phyloP scores from a whole-genome alignment of 2,113 vertebrate genomes.

The Phaethornis superciliosus region DNA sequence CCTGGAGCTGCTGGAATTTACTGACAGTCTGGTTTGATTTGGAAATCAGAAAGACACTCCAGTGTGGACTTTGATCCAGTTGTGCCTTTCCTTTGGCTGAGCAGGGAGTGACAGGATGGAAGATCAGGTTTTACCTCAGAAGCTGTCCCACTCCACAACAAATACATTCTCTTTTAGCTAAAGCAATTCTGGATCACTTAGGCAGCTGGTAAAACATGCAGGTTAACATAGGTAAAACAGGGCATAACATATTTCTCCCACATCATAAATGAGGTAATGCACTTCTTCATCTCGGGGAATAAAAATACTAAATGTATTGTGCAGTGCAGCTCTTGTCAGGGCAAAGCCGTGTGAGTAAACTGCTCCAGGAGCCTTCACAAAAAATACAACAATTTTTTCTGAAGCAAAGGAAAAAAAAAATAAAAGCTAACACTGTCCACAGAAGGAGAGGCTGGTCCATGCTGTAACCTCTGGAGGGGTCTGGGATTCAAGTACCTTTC shows the following conservation, averaged over 20 bases:
- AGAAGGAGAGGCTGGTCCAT: background rate
- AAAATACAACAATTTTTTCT: background rate
- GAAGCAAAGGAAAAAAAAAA: too few species aligned
- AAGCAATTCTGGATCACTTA: background rate
- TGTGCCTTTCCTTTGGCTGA: background rate
- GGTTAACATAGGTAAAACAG: background rate
- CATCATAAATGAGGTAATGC: background rate
- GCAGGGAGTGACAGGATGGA: background rate
- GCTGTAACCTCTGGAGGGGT: background rate
- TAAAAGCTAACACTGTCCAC: too few species aligned
- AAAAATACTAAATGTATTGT: background rate
- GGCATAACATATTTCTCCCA: background rate
- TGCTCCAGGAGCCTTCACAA: background rate
- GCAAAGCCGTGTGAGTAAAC: background rate
- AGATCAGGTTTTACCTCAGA: background rate
- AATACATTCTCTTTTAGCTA: background rate
- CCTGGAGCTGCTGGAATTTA: background rate
- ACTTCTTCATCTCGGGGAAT: background rate
- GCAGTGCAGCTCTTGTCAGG: background rate
- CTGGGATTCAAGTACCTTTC: background rate
- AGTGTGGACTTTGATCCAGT: background rate
- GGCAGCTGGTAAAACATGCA: conserved; percentile 18
- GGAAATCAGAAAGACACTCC: background rate
- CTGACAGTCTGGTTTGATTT: background rate
- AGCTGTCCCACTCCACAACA: background rate